Evolutionary conservation across 2,113 vertebrate species (phyloP).

Genomic region (Pipa parva): DNA sequence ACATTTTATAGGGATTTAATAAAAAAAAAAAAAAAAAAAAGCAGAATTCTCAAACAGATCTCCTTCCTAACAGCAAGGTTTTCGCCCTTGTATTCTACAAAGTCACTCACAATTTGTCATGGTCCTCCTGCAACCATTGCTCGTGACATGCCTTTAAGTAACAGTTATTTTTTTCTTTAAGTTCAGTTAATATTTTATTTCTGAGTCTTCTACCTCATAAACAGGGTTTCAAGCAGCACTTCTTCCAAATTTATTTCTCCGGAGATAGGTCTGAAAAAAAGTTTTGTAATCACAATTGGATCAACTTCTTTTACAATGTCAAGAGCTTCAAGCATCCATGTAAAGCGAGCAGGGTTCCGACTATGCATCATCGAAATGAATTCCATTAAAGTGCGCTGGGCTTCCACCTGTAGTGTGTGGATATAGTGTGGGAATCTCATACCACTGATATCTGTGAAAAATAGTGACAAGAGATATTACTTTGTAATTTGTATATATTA

Average conservation of each 20-base stretch:
- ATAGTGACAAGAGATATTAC: no score
- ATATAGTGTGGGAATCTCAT: conserved; percentile 46
- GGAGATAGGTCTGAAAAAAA: conserved; percentile 50
- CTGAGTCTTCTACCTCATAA: conserved; percentile 14
- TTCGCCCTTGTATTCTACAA: no score
- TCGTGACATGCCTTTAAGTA: no score
- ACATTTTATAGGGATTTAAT: no score
- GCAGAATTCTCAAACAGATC: no score
- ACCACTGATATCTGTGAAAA: conserved; percentile 30
- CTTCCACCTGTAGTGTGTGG: conserved; percentile 51
- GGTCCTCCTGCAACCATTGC: no score
- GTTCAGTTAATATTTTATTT: no score
- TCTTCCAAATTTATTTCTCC: conserved; percentile 41
- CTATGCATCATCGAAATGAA: conserved; percentile 40
- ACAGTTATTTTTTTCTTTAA: conserved; percentile 20
- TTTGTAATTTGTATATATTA: no score
- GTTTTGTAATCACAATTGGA: conserved; percentile 40
- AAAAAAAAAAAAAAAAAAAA: no score
- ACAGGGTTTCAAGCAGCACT: conserved; percentile 45
- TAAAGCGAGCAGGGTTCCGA: conserved; percentile 39
- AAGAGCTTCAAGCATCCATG: conserved; percentile 40
- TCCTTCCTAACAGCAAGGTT: no score
- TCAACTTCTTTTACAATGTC: conserved; percentile 28
- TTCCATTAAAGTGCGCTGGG: conserved; percentile 45
- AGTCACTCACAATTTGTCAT: no score